These are phyloP conservation scores for Engystomops pustulosus DNA, from an alignment of 2,113 vertebrate genomes.

Conservation along the genomic window DNA sequence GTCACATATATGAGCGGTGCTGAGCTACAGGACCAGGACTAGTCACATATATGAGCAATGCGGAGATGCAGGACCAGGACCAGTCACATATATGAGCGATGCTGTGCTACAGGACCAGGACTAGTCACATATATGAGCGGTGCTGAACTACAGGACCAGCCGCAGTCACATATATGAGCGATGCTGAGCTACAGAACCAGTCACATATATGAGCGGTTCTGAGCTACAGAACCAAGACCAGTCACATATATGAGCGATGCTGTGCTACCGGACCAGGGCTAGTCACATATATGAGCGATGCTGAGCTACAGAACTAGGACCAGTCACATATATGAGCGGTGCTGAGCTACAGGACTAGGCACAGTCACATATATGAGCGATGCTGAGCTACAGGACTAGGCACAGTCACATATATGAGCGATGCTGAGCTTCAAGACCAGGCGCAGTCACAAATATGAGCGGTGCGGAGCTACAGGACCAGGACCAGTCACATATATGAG, in stretches of 20 bases:
- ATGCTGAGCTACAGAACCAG: not conserved
- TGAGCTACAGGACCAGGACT: too few relatives aligned
- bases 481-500: not conserved
- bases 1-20: too few relatives aligned
- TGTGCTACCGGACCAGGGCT: not conserved
- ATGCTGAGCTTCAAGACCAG: not conserved
- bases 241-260: not conserved
- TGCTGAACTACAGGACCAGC: not conserved
- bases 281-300: not conserved
- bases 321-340: not conserved
- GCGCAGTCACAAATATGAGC: not conserved
- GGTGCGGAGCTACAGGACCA: too few relatives aligned
- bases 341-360: not conserved
- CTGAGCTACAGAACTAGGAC: not conserved
- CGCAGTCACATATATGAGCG: not conserved
- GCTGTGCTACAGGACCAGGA: too few relatives aligned
- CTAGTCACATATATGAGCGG: not conserved
- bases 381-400: not conserved
- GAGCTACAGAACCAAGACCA: not conserved
- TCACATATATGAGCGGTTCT: not conserved
- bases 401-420: not conserved
- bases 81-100: too few relatives aligned
- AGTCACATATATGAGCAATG: too few relatives aligned
- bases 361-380: not conserved
- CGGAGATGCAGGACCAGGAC: too few relatives aligned